Evolutionary conservation across 2,888 invertebrate species (phyloP).

Genomic region (Acronicta leporina): DNA sequence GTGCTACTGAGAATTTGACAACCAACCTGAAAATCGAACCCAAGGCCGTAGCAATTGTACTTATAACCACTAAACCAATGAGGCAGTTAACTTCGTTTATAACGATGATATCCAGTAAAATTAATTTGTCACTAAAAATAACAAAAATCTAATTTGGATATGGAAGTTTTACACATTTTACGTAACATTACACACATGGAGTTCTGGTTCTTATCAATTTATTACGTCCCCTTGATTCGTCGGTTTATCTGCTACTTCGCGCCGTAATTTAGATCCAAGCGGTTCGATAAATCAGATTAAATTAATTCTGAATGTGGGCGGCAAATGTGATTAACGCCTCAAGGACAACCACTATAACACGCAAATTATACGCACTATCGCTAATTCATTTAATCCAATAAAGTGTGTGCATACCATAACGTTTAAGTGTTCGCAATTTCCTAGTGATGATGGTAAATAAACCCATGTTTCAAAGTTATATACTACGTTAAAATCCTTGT

Average conservation of each 20-base stretch:
- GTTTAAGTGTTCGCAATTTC: not conserved
- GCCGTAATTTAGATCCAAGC: slow-evolving; percentile 17
- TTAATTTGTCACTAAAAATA: not conserved
- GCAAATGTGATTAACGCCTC: slow-evolving; percentile 29
- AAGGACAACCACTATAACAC: slow-evolving; percentile 16
- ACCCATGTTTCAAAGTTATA: too few relatives aligned
- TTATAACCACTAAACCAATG: too few relatives aligned
- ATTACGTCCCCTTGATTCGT: slow-evolving; percentile 21
- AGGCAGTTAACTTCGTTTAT: too few relatives aligned
- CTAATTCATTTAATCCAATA: slow-evolving; percentile 6
- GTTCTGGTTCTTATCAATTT: slow-evolving; percentile 33
- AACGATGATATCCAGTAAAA: too few relatives aligned
- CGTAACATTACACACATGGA: slow-evolving; percentile 20
- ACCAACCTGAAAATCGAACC: too few relatives aligned
- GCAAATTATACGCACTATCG: not conserved
- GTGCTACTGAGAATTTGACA: too few relatives aligned
- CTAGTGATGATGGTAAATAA: too few relatives aligned
- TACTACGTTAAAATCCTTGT: too few relatives aligned
- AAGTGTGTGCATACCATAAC: not conserved
- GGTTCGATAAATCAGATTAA: slow-evolving; percentile 19
- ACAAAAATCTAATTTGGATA: slow-evolving; percentile 26
- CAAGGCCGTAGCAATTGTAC: too few relatives aligned
- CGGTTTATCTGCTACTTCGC: slow-evolving; percentile 22
- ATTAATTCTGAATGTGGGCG: slow-evolving; percentile 16
- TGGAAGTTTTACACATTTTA: slow-evolving; percentile 8